phyloP scores from a whole-genome alignment of 2,888 invertebrate species.

The Pardosa pseudoannulata region DNA sequence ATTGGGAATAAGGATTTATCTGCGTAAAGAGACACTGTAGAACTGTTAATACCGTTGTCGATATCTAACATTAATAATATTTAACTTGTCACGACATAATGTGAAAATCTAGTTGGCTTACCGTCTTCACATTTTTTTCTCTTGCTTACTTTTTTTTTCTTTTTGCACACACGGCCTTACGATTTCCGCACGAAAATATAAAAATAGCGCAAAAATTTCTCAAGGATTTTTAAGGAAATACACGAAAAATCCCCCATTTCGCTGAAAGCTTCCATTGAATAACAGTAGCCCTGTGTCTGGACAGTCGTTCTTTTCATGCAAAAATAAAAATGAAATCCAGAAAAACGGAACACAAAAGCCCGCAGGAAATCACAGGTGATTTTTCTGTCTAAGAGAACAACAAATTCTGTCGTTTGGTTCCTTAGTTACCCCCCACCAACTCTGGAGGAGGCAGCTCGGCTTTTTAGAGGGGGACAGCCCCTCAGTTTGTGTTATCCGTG shows the following conservation, averaged over 20 bases:
- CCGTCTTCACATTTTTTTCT: too few relatives aligned
- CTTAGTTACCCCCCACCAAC: constrained; percentile 18
- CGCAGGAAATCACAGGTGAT: constrained; percentile 71
- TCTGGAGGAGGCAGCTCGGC: constrained; percentile 1
- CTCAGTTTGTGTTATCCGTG: constrained; percentile 42
- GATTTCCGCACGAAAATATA: neutral
- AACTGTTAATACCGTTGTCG: neutral
- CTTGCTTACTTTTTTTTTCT: too few relatives aligned
- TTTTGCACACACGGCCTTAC: neutral
- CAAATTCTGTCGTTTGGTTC: constrained; percentile 62
- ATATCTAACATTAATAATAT: constrained; percentile 13
- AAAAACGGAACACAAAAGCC: constrained; percentile 35
- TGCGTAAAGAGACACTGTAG: neutral
- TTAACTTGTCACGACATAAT: neutral
- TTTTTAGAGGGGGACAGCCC: constrained; percentile 35
- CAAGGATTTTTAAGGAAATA: constrained; percentile 53
- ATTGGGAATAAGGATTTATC: neutral
- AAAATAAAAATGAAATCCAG: constrained; percentile 43
- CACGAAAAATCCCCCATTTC: constrained; percentile 55
- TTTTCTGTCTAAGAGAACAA: constrained; percentile 66
- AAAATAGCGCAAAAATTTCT: constrained; percentile 29
- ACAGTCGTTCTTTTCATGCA: constrained; percentile 43
- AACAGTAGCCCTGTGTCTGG: constrained; percentile 34
- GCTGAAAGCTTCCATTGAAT: constrained; percentile 35
- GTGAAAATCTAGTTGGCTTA: neutral